Evolutionary conservation across 1,140 invertebrate species (phyloP), one percentile per base, ranked within the genome.

Genomic region (Eurosta solidaginis): DNA sequence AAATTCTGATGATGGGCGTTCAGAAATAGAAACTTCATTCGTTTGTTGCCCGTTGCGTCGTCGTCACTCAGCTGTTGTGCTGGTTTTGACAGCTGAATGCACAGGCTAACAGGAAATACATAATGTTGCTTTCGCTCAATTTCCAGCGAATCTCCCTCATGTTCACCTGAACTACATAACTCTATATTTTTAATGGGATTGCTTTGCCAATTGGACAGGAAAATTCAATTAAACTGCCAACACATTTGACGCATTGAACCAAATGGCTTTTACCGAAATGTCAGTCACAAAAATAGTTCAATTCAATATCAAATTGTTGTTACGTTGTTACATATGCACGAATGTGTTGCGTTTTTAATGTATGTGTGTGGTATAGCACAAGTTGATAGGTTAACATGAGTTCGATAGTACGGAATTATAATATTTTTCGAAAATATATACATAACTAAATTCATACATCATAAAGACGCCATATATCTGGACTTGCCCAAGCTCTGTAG

Each of bases 161-260:
- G n/a, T n/a, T 20, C 54, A 29, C 54, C 54, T 54, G 50, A 20
- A 47, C 9, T 17, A 47, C 2, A 47, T 47, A 17, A 47, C 14
- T 36, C 33, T 68, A 68, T 40, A 20, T n/a, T 33, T 68, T 68
- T 68, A 68, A 68, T 68, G 33, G 59, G 17, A 68, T 68, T 68
- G 27, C 59, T 68, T 68, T 40, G 59, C 59, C 59, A 68, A 40
- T 68, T 68, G 59, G 59, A 68, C 59, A 68, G 59, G 59, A 40
- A 68, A 68, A 68, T 68, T 68, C 59, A 68, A 68, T 68, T 68
- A 68, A 68, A 68, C 59, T 68, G 59, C 59, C 59, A 68, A 42
- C 59, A 68, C 33, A 68, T 42, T 68, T 68, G 59, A 68, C 59
- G 59, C 59, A 68, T 42, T 40, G 59, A 33, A 40, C 33, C 29